A percentile compares a stretch with the other conserved stretches of the same genome.
Evolutionary conservation across 2,888 invertebrate genomes (phyloP).

Genomic region (Nomada lathburiana): DNA sequence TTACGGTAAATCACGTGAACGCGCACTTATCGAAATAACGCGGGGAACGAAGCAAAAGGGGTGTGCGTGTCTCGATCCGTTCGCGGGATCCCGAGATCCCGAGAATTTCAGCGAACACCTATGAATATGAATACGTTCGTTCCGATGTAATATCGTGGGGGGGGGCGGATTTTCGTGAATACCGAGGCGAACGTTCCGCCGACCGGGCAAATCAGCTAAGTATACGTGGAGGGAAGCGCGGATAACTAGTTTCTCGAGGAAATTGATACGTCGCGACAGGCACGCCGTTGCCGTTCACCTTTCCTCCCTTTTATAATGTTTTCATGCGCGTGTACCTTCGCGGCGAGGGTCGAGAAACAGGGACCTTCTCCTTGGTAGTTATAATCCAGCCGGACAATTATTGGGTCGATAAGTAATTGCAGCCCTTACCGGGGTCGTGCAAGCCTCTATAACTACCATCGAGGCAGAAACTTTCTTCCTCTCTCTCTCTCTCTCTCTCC

Average conservation of each 20-base stretch:
- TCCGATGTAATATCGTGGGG: conserved; percentile 12
- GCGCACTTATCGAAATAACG: conserved; percentile 48
- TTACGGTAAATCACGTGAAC: conserved; percentile 60
- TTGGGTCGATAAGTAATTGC: conserved; percentile 53
- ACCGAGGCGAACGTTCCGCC: not conserved
- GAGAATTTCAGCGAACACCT: conserved; percentile 45
- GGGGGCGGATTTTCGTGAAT: conserved; percentile 37
- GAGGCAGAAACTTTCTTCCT: not conserved
- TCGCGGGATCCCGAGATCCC: conserved; percentile 50
- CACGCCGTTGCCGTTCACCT: not conserved
- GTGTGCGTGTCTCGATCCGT: conserved; percentile 36
- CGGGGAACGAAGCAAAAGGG: not conserved
- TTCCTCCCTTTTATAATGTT: conserved; percentile 20
- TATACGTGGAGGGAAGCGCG: conserved; percentile 26
- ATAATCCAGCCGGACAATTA: conserved; percentile 48
- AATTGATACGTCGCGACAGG: conserved; percentile 48
- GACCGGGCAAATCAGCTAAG: conserved; percentile 39
- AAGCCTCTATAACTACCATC: conserved; percentile 8
- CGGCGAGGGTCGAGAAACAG: conserved; percentile 34
- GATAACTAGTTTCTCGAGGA: conserved; percentile 49
- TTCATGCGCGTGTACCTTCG: conserved; percentile 25
- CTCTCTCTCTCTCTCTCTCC: not conserved
- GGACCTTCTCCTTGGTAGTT: conserved; percentile 35
- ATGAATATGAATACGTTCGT: conserved; percentile 53
- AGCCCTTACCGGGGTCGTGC: conserved; percentile 30